phyloP scores from a whole-genome alignment of 1,140 invertebrate species.

The Eupeodes corollae region DNA sequence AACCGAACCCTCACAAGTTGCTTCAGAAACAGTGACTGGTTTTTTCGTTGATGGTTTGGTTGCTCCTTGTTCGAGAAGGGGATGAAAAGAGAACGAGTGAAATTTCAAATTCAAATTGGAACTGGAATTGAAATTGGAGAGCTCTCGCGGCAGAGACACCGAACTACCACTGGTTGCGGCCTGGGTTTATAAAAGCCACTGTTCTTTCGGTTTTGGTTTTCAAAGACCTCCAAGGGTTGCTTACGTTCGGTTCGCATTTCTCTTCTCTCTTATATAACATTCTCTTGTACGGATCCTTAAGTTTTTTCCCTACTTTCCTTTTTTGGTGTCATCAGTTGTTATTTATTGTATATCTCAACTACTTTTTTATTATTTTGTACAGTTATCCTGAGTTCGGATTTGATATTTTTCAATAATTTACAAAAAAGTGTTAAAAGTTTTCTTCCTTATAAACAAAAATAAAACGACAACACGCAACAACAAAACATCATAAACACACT shows the following conservation, averaged over 20 bases:
- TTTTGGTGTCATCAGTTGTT: no score
- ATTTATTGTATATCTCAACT: no score
- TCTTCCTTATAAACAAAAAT: no score
- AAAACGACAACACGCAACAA: no score
- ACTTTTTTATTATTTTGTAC: no score
- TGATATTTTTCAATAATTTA: no score
- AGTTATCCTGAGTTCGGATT: no score
- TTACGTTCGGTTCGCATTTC: slow-evolving; percentile 39
- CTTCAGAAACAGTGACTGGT: no score
- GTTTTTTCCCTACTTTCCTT: slow-evolving; percentile 22
- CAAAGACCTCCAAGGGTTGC: slow-evolving; percentile 39
- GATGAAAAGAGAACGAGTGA: background rate
- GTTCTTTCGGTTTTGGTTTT: slow-evolving; percentile 15
- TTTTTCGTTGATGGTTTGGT: no score
- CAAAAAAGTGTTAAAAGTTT: no score
- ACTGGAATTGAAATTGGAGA: background rate
- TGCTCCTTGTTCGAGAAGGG: background rate
- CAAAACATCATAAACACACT: no score
- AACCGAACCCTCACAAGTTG: no score
- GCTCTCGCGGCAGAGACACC: background rate
- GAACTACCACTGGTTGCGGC: slow-evolving; percentile 1
- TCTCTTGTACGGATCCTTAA: slow-evolving; percentile 20
- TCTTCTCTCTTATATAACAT: slow-evolving; percentile 39
- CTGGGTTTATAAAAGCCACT: slow-evolving; percentile 29
- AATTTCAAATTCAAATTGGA: background rate